A percentile compares a stretch with the other conserved stretches of the same genome.
phyloP scores from a whole-genome alignment of 2,888 invertebrate genomes.

The Alloscopus bannaensis region DNA sequence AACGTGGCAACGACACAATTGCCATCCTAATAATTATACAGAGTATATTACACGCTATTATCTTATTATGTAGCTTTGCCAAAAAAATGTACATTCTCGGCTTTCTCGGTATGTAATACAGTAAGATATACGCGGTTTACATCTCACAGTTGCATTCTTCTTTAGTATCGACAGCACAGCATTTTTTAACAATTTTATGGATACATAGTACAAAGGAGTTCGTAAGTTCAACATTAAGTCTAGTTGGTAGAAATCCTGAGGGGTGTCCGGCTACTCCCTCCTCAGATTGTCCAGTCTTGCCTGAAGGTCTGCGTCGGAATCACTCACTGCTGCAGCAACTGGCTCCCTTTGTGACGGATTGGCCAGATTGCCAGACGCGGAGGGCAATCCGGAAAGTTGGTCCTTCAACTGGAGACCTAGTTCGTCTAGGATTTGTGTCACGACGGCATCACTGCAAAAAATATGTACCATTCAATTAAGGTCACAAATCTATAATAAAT shows the following conservation, averaged over 20 bases:
- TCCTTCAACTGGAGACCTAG: slow-evolving; percentile 96
- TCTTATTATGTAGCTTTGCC: no score
- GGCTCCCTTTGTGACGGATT: slow-evolving; percentile 80
- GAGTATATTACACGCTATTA: no score
- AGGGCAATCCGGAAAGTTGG: slow-evolving; percentile 91
- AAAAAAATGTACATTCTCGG: no score
- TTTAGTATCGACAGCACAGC: no score
- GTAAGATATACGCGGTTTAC: no score
- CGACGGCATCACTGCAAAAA: slow-evolving; percentile 89
- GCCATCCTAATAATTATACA: no score
- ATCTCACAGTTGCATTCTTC: no score
- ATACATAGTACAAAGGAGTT: no score
- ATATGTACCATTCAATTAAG: neutral
- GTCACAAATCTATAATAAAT: neutral
- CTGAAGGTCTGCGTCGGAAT: slow-evolving; percentile 97
- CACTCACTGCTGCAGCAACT: slow-evolving; percentile 80
- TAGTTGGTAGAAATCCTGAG: neutral
- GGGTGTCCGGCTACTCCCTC: slow-evolving; percentile 80
- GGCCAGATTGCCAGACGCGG: slow-evolving; percentile 79
- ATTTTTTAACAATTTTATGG: no score
- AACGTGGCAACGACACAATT: no score
- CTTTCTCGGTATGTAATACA: no score
- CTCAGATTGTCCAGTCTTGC: slow-evolving; percentile 96
- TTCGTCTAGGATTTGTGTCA: slow-evolving; percentile 97
- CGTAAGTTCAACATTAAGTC: neutral